These are phyloP conservation scores for Amphilophus citrinellus DNA, from an alignment of 2,113 vertebrate species.

Conservation along the genomic window DNA sequence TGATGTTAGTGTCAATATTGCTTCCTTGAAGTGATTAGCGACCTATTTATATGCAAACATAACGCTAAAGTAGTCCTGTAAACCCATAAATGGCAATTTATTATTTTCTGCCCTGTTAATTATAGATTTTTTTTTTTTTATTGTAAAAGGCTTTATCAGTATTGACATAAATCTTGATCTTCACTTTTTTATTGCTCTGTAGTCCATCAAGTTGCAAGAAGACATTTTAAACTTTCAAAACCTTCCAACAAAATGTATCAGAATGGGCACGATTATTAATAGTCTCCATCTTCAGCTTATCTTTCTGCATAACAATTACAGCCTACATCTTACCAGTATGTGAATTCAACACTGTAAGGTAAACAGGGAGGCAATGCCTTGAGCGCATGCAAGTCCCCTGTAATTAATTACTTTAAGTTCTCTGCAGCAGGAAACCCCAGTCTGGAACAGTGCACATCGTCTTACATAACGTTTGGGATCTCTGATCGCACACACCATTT, in stretches of 20 bases:
- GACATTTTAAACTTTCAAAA: background rate
- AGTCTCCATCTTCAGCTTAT: conserved; percentile 16
- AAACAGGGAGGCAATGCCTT: conserved; percentile 22
- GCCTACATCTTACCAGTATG: conserved; percentile 8
- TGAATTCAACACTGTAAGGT: conserved; percentile 37
- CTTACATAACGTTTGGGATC: conserved; percentile 78
- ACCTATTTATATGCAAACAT: conserved; percentile 10
- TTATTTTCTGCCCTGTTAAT: background rate
- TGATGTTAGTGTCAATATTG: background rate
- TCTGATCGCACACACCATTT: conserved; percentile 74
- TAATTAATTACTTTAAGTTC: conserved; percentile 71
- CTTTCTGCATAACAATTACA: conserved; percentile 32
- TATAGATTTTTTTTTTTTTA: background rate
- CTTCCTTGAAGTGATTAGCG: background rate
- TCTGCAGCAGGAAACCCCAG: conserved; percentile 80
- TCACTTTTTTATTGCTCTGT: background rate
- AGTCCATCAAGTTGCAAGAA: background rate
- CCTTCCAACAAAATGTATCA: background rate
- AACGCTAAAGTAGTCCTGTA: background rate
- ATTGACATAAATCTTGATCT: background rate
- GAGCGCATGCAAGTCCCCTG: conserved; percentile 46
- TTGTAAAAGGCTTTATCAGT: background rate
- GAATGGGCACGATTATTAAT: conserved; percentile 27
- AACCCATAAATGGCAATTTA: background rate
- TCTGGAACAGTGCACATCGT: conserved; percentile 68